These are phyloP conservation scores for Choloepus didactylus DNA, from an alignment of 2,797 vertebrate species.

Conservation along the genomic window DNA sequence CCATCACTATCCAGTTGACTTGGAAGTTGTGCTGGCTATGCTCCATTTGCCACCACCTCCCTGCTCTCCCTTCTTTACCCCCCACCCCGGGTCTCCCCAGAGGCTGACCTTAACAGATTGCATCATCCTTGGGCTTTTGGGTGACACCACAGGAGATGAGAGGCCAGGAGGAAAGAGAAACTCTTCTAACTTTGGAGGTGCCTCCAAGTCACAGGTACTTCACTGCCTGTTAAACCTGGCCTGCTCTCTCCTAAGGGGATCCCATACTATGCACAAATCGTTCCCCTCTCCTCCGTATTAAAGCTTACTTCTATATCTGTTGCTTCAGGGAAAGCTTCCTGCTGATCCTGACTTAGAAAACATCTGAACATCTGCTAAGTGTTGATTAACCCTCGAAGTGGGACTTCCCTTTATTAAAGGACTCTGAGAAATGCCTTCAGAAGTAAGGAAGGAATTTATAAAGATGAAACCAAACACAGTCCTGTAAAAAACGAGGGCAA, in stretches of 20 bases:
- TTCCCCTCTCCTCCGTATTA: background rate
- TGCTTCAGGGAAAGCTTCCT: background rate
- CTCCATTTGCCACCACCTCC: background rate
- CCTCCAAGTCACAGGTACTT: background rate
- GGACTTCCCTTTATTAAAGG: conserved; percentile 16
- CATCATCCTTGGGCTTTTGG: background rate
- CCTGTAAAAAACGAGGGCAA: background rate
- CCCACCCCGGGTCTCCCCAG: background rate
- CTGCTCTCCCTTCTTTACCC: background rate
- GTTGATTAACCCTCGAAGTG: background rate
- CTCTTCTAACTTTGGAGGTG: background rate
- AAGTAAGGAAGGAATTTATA: conserved; percentile 42
- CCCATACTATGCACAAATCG: background rate
- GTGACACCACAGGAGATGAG: background rate
- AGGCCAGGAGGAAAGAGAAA: conserved; percentile 4
- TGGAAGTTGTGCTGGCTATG: background rate
- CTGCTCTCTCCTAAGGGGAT: background rate
- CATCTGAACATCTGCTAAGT: background rate
- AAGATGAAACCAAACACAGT: background rate
- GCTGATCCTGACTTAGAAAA: conserved; percentile 38
- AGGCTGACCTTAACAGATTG: background rate
- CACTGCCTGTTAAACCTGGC: background rate
- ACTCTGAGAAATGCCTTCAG: conserved; percentile 46
- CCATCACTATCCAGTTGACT: background rate
- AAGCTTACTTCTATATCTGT: background rate